Evolutionary conservation across 1,140 invertebrate species (phyloP).

Genomic region (Dreissena rostriformis): DNA sequence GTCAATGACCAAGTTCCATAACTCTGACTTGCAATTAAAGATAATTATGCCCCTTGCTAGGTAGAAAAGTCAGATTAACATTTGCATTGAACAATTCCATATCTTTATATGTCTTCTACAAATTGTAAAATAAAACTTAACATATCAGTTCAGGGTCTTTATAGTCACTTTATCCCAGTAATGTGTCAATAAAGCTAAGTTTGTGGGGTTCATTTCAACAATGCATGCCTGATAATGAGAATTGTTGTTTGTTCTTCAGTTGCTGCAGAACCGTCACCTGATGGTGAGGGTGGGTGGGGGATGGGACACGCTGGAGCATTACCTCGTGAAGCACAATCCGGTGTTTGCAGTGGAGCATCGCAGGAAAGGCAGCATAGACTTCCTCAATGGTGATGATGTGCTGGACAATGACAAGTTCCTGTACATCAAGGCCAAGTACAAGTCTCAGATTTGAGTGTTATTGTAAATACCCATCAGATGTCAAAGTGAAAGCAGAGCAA

Average conservation of each 20-base stretch:
- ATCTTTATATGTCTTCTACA: too few species aligned
- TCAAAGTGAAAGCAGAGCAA: background rate
- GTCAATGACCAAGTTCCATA: too few species aligned
- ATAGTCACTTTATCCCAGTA: too few species aligned
- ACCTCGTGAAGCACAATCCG: constrained; percentile 97
- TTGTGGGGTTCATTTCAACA: too few species aligned
- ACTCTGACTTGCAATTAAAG: too few species aligned
- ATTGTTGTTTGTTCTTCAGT: constrained; percentile 58
- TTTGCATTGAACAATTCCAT: too few species aligned
- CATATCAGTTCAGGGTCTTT: too few species aligned
- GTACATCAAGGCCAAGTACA: constrained; percentile 66
- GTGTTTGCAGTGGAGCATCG: constrained; percentile 84
- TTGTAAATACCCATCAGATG: constrained; percentile 4
- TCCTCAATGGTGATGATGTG: constrained; percentile 47
- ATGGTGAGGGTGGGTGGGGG: constrained; percentile 99
- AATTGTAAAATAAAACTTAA: too few species aligned
- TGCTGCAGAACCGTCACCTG: constrained; percentile 86
- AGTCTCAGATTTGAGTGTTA: constrained; percentile 39
- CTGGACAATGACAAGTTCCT: constrained; percentile 59
- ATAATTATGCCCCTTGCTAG: too few species aligned
- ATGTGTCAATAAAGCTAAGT: too few species aligned
- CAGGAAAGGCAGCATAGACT: constrained; percentile 55
- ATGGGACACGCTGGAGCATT: constrained; percentile 98
- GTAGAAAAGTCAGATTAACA: too few species aligned
- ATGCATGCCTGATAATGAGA: too few species aligned